Conservation (phyloP, 2,113 vertebrate species). For the Eurypyga helias region DNA sequence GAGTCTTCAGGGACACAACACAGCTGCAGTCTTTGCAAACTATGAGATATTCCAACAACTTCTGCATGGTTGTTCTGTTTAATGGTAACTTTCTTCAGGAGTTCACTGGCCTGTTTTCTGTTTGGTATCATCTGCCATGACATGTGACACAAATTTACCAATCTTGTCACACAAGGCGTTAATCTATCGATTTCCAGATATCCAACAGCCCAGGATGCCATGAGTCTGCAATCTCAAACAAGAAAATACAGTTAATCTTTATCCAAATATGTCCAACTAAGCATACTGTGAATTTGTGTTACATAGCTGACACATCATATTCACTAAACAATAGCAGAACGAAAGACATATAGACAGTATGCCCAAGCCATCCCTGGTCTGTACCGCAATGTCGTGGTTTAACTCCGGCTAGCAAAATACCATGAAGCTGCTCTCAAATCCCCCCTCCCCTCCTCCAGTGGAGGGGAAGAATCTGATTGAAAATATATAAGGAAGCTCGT, state of each 20-base stretch:
- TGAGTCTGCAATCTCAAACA: background rate
- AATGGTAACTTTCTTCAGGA: background rate
- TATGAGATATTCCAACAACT: background rate
- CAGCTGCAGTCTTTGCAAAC: background rate
- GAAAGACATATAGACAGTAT: background rate
- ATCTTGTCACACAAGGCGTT: background rate
- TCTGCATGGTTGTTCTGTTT: background rate
- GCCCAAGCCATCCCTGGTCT: background rate
- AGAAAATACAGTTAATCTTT: background rate
- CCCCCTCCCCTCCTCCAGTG: no score
- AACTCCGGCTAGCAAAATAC: no score
- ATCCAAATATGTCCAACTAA: background rate
- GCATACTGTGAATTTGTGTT: background rate
- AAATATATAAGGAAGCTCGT: no score
- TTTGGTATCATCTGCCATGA: background rate
- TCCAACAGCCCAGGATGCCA: background rate
- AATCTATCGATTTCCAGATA: background rate
- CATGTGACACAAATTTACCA: background rate
- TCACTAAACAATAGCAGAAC: background rate
- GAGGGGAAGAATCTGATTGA: no score
- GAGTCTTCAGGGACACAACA: background rate
- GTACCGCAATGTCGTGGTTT: background rate
- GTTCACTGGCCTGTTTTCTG: background rate
- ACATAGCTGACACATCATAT: background rate
- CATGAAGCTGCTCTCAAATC: no score